Base-by-base conservation (phyloP, 2,113 vertebrate species). In the Rhinogobius similis region DNA sequence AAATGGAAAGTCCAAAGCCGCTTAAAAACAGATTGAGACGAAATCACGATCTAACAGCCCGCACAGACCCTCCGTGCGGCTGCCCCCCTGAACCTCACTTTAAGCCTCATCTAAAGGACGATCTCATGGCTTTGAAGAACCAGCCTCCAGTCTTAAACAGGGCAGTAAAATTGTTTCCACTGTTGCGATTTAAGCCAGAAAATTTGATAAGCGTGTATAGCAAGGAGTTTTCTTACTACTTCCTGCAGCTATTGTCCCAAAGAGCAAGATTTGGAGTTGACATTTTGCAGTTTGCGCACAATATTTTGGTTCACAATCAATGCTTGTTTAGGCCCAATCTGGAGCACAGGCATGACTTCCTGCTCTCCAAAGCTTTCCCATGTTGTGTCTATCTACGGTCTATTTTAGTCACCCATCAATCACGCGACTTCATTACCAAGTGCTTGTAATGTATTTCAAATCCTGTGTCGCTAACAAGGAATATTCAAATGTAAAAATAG, bases 191-290 rank as follows among this genome's bases (percentile, higher is more conserved):
- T 21, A 58, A 56, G 67, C 70, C 67, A 81, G 70, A 77, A 77
- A 77, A 73, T 68, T 79, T 38, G 11, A 67, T 71, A 79, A 36
- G 32, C 6, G 56, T 53, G 63, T 50, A 65, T 7, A 5, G 32
- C 32, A 36, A 36, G 20, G 63, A 70, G 78, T 70, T 68, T 83
- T 86, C 68, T 58, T 24, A 32, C 55, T 83, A 63, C 65, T 88
- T 90, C 87, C 88, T 86, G 75, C 23, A 72, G 56, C 67, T 65
- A 87, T 91, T 89, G 88, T 91, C 55, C 71, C 58, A 76, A 79
- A 82, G 76, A 74, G 67, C 68, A 77, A 70, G 55, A 72, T 50
- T 62, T 56, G 14, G 12, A 68, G 58, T 46, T 38, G 55, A 62
- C 55, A 58, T 58, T 58, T 58, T 29, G 24, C 53, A 27, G 23